Percentiles rank a stretch among this genome's conserved stretches.
Evolutionary conservation across 2,888 invertebrate species (phyloP).

Genomic region (Adelognathus sp.): DNA sequence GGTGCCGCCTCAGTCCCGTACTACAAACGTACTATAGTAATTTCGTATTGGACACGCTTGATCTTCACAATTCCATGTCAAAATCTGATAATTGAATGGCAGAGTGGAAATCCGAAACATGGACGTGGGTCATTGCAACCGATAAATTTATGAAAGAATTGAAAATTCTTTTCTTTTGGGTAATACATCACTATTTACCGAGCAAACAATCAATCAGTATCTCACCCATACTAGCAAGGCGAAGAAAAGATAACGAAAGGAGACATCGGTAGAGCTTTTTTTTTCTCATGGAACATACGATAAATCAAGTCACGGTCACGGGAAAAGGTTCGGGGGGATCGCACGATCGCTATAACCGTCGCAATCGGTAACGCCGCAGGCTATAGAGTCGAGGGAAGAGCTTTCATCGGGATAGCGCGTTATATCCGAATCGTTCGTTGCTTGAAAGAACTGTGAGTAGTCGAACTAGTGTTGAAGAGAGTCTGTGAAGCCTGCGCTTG

Average conservation of each 20-base stretch:
- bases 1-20: too few relatives aligned
- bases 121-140: too few relatives aligned
- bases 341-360: conserved; percentile 22
- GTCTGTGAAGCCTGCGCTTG: conserved; percentile 4
- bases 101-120: too few relatives aligned
- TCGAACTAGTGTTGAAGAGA: neutral
- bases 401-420: conserved; percentile 30
- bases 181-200: neutral
- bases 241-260: neutral
- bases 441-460: neutral
- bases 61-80: too few relatives aligned
- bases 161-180: neutral
- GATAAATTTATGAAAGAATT: neutral
- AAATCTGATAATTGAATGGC: too few relatives aligned
- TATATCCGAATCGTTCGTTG: conserved; percentile 25
- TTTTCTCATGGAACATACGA: conserved; percentile 7
- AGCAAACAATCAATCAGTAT: neutral
- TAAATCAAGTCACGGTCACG: conserved; percentile 31
- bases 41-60: too few relatives aligned
- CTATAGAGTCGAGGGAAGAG: conserved; percentile 14
- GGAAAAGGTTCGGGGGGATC: conserved; percentile 7
- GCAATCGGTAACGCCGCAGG: conserved; percentile 7
- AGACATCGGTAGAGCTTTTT: conserved; percentile 11
- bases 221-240: neutral
- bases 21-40: too few relatives aligned